Percentiles rank a stretch among this genome's conserved stretches.
These are phyloP conservation scores for Erannis defoliaria DNA, from an alignment of 2,888 invertebrate genomes.

Conservation along the genomic window DNA sequence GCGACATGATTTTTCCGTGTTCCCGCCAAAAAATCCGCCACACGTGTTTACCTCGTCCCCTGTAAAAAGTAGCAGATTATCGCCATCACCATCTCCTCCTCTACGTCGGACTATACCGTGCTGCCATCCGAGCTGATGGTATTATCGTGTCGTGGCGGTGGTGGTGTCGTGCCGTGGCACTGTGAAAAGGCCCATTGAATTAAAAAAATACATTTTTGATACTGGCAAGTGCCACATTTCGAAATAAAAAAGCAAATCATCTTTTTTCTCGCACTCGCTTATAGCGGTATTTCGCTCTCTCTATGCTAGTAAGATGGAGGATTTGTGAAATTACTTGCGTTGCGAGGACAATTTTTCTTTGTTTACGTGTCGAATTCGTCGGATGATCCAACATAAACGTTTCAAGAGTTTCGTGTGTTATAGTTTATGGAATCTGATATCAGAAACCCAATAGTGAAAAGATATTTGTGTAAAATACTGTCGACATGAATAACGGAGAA, in stretches of 20 bases:
- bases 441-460: slow-evolving; percentile 53
- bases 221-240: slow-evolving; percentile 12
- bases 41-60: no score
- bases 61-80: no score
- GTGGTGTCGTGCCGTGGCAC: no score
- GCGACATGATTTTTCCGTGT: no score
- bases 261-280: slow-evolving; percentile 41
- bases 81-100: no score
- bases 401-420: slow-evolving; percentile 46
- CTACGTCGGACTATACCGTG: no score
- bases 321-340: slow-evolving; percentile 68
- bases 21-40: no score
- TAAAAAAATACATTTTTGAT: neutral
- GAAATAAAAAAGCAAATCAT: slow-evolving; percentile 15
- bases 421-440: slow-evolving; percentile 73
- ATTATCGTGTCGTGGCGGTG: no score
- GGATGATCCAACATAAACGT: slow-evolving; percentile 50
- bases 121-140: no score
- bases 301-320: slow-evolving; percentile 70
- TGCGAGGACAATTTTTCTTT: slow-evolving; percentile 76
- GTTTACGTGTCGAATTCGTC: slow-evolving; percentile 82
- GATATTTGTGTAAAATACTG: slow-evolving; percentile 34
- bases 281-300: slow-evolving; percentile 40
- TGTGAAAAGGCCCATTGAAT: no score
- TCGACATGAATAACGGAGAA: slow-evolving; percentile 85